Evolutionary conservation across 2,888 invertebrate species (phyloP), one percentile per base, ranked within the genome.

Genomic region (Cabera pusaria): DNA sequence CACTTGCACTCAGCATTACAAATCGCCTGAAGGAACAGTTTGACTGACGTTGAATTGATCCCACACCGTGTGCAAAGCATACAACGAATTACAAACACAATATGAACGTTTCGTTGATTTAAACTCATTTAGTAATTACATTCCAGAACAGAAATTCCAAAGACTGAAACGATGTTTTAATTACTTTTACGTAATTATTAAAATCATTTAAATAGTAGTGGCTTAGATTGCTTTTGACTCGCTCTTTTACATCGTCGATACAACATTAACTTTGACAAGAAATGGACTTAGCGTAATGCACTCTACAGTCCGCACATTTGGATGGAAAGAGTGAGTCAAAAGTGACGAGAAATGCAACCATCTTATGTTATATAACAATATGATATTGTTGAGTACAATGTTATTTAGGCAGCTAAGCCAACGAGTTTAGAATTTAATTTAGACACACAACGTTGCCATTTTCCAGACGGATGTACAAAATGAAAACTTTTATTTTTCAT

Each of bases 91-190:
- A 22, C 10, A 28, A 5, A 19, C 39, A 14, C 29, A 10, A 39
- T 18, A 19, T 26, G 14, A 7, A 41, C 17, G 44, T 50, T 25
- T 31, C 22, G 7, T 28, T 11, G 28, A 27, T 35, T 34, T 22
- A 21, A 23, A 36, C 11, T 9, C 24, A 24, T 19, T n/a, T 27
- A 28, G 23, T 26, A 34, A 33, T 35, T 22, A 58, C 60, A 63
- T 60, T 62, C 59, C 67, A 58, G 52, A 55, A 60, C 61, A 63
- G 56, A 69, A 67, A 65, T 65, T 59, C 63, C 68, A 67, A 69
- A 69, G 68, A 69, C 68, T 69, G 68, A 68, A 55, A 51, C 37
- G 40, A 41, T 41, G 35, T 36, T 42, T 42, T 42, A 42, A 35
- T 42, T 36, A 31, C 35, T 47, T 49, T 53, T 52, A 49, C 50